phyloP scores from a whole-genome alignment of 1,140 invertebrate species.

The Pachyrhynchus sulphureomaculatus region DNA sequence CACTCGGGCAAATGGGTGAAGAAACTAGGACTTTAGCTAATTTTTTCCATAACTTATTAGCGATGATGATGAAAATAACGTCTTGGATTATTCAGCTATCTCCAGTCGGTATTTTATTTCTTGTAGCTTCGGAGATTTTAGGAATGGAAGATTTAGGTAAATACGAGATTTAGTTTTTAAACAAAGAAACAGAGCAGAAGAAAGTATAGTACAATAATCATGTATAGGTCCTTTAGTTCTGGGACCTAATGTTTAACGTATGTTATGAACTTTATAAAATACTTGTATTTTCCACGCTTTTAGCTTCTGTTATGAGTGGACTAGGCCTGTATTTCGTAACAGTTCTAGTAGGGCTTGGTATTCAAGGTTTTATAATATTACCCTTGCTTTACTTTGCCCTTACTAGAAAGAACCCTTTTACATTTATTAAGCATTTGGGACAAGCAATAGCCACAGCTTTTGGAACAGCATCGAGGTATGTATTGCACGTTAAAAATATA shows the following conservation, averaged over 20 bases:
- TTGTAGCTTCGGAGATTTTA: constrained; percentile 77
- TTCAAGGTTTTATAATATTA: constrained; percentile 77
- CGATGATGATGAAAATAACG: constrained; percentile 73
- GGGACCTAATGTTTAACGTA: too few species aligned
- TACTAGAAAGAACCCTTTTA: constrained; percentile 67
- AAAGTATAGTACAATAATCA: too few species aligned
- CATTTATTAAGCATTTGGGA: constrained; percentile 70
- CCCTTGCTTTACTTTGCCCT: constrained; percentile 68
- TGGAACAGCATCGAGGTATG: constrained; percentile 68
- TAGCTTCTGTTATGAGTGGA: constrained; percentile 61
- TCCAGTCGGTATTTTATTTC: constrained; percentile 79
- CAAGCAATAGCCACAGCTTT: constrained; percentile 77
- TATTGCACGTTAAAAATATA: too few species aligned
- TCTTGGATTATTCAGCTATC: constrained; percentile 77
- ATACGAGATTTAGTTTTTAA: background rate
- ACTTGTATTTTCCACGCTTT: too few species aligned
- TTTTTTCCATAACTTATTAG: constrained; percentile 65
- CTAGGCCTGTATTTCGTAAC: constrained; percentile 83
- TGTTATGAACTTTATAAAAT: too few species aligned
- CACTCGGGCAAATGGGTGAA: constrained; percentile 63
- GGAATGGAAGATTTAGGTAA: constrained; percentile 74
- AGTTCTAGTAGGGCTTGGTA: constrained; percentile 72
- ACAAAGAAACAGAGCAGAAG: too few species aligned
- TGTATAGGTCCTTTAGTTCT: too few species aligned
- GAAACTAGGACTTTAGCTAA: constrained; percentile 63